Percentiles rank a stretch among this genome's conserved stretches.
Conservation (phyloP, 2,113 vertebrate species). For the Dipodomys stephensi region DNA sequence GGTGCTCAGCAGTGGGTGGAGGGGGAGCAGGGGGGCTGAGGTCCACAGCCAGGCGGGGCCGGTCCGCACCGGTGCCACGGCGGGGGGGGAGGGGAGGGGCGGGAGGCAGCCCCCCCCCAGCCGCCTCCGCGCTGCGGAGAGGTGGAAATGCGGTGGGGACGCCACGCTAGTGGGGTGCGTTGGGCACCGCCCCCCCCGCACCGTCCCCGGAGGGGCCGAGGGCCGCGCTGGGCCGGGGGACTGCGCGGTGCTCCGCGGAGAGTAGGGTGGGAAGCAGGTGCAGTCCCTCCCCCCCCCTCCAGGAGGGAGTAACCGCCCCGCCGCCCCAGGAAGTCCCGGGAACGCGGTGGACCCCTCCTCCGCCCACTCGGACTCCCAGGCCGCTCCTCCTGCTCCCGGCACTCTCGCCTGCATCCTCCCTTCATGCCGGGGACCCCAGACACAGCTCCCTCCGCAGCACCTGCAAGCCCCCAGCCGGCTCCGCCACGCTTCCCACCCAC, state of each 20-base stretch:
- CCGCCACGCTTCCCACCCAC: no score
- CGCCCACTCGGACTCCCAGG: not conserved
- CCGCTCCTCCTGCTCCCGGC: not conserved
- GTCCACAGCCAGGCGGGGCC: not conserved
- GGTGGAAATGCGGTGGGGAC: not conserved
- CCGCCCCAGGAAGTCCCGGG: conserved; percentile 44
- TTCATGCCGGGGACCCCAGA: no score
- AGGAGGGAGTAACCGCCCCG: no score
- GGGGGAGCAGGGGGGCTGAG: not conserved
- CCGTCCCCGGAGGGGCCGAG: not conserved
- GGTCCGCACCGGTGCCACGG: no score
- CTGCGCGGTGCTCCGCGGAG: conserved; percentile 19
- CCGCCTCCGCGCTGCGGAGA: not conserved
- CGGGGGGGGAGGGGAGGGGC: no score
- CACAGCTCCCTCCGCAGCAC: not conserved
- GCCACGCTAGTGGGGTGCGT: not conserved
- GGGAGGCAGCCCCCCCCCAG: no score
- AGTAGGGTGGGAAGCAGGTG: conserved; percentile 68
- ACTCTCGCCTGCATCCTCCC: not conserved
- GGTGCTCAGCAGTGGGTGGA: not conserved
- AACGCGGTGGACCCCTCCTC: not conserved
- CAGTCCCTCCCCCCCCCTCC: not conserved
- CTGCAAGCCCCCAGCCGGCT: not conserved
- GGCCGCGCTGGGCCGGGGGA: conserved; percentile 31
- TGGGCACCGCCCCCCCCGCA: not conserved